These are phyloP conservation scores for Siniperca scherzeri DNA, from an alignment of 2,797 vertebrate genomes.

Conservation along the genomic window DNA sequence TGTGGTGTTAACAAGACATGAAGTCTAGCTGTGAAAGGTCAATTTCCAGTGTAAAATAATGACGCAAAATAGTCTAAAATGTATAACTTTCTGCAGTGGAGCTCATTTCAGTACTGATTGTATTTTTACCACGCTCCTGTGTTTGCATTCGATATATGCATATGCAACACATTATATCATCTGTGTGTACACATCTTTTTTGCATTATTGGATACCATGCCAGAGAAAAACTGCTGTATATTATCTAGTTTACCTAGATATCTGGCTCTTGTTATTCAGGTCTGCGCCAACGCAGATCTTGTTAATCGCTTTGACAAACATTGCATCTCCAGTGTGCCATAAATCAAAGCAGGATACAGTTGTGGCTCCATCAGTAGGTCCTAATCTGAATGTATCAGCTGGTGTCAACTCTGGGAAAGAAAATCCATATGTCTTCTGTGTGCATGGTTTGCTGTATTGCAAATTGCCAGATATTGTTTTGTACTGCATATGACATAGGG, in stretches of 20 bases:
- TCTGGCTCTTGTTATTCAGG: constrained; percentile 72
- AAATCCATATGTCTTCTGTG: constrained; percentile 74
- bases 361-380: constrained; percentile 63
- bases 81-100: constrained; percentile 17
- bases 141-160: constrained; percentile 1
- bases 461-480: constrained; percentile 62
- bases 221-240: constrained; percentile 35
- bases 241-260: constrained; percentile 63
- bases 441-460: constrained; percentile 45
- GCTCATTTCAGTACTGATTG: constrained; percentile 9
- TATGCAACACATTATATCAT: constrained; percentile 12
- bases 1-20: constrained; percentile 64
- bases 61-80: constrained; percentile 40
- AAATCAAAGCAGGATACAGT: constrained; percentile 75
- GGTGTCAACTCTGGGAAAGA: constrained; percentile 67
- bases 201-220: constrained; percentile 30
- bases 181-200: background rate
- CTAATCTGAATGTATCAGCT: constrained; percentile 78
- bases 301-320: constrained; percentile 83
- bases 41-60: constrained; percentile 39
- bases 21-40: constrained; percentile 65
- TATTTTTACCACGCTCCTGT: background rate
- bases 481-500: constrained; percentile 26
- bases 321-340: constrained; percentile 64
- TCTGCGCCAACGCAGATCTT: constrained; percentile 61